Evolutionary conservation across 2,797 vertebrate genomes (phyloP).

Genomic region (Phoebastria nigripes): DNA sequence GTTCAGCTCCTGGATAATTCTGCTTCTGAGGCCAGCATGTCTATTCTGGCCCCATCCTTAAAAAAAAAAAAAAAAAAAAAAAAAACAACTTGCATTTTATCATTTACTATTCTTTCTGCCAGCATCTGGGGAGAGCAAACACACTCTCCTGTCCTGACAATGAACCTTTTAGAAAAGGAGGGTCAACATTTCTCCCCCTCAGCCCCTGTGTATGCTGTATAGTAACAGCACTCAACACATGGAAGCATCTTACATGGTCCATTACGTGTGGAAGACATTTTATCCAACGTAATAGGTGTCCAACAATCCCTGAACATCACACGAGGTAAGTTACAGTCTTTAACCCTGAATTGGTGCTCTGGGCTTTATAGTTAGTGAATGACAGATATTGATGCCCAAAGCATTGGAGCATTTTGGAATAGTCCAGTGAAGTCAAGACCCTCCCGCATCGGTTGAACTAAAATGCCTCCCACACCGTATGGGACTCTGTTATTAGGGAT

Average conservation of each 20-base stretch:
- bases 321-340: not conserved
- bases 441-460: fast-evolving
- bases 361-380: not conserved
- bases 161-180: not conserved
- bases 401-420: not conserved
- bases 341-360: not conserved
- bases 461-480: not conserved
- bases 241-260: not conserved
- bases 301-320: not conserved
- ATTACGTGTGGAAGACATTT: not conserved
- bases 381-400: not conserved
- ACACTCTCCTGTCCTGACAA: fast-evolving
- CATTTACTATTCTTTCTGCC: not conserved
- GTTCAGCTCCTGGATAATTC: not conserved
- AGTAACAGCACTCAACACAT: not conserved
- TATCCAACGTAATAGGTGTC: fast-evolving
- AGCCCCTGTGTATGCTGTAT: not conserved
- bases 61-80: not conserved
- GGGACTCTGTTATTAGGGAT: not conserved
- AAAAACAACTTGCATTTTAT: not conserved
- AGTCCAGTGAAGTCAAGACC: not conserved
- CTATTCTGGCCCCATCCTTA: not conserved
- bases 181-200: not conserved
- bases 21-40: not conserved
- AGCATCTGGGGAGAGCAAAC: not conserved